Conservation (phyloP, 37 sponge, comb jelly and placozoan species). For the Ephydatia muelleri region DNA sequence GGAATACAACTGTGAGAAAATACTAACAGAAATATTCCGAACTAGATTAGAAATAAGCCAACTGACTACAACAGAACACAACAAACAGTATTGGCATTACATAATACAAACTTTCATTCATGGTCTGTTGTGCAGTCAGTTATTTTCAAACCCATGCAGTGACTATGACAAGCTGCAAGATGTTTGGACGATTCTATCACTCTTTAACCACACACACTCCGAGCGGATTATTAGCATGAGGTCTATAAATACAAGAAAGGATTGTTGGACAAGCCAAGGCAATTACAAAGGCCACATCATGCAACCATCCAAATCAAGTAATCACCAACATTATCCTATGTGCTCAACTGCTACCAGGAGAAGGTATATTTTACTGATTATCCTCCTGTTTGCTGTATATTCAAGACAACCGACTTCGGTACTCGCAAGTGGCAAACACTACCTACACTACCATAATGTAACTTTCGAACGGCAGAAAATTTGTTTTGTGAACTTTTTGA, state of each 20-base stretch:
- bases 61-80: conserved; percentile 5
- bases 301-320: background rate
- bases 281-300: conserved; percentile 25
- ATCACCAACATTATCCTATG: conserved; percentile 11
- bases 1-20: background rate
- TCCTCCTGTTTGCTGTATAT: too few relatives aligned
- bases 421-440: too few relatives aligned
- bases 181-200: conserved; percentile 30
- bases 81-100: background rate
- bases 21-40: background rate
- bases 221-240: background rate
- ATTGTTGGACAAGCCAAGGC: conserved; percentile 19
- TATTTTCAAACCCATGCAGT: background rate
- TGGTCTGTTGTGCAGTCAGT: conserved; percentile 3
- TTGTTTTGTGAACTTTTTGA: too few relatives aligned
- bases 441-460: too few relatives aligned
- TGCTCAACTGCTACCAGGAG: too few relatives aligned
- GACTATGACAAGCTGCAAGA: too few relatives aligned
- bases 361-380: too few relatives aligned
- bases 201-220: conserved; percentile 19
- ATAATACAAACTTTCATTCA: conserved; percentile 18
- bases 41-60: conserved; percentile 14
- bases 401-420: too few relatives aligned
- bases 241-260: conserved; percentile 25
- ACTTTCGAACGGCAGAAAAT: too few relatives aligned